Evolutionary conservation across 2,113 vertebrate genomes (phyloP).

Genomic region (Onychostruthus taczanowskii): DNA sequence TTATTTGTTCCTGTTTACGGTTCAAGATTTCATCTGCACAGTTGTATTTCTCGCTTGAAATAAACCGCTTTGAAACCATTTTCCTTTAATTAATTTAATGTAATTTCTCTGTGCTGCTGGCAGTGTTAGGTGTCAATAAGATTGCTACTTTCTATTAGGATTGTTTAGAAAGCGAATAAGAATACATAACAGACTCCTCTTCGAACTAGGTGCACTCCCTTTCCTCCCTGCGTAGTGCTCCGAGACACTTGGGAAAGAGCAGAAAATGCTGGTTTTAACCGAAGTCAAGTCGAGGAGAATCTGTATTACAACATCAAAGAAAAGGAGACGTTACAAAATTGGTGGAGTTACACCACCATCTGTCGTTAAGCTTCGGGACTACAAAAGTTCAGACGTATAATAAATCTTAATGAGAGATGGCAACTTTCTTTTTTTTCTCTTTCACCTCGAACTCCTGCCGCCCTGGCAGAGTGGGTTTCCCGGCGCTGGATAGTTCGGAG

Average conservation of each 20-base stretch:
- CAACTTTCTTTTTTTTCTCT: neutral
- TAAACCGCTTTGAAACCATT: slow-evolving; percentile 34
- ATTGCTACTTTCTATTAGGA: neutral
- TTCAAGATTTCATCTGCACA: slow-evolving; percentile 16
- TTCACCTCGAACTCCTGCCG: neutral
- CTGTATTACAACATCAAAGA: slow-evolving; percentile 60
- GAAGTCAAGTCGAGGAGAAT: slow-evolving; percentile 64
- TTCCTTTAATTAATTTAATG: slow-evolving; percentile 56
- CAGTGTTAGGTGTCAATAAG: neutral
- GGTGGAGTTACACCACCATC: slow-evolving; percentile 84
- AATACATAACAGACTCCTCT: slow-evolving; percentile 28
- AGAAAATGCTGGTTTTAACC: slow-evolving; percentile 50
- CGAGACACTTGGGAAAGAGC: neutral
- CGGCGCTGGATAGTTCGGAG: neutral
- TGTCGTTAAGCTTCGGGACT: slow-evolving; percentile 81
- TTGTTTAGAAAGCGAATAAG: slow-evolving; percentile 38
- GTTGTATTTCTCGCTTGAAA: slow-evolving; percentile 37
- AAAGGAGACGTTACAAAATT: slow-evolving; percentile 56
- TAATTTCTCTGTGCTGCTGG: slow-evolving; percentile 4
- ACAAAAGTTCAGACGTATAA: slow-evolving; percentile 70
- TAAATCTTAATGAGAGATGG: slow-evolving; percentile 69
- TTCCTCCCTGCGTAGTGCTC: neutral
- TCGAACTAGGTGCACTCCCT: neutral
- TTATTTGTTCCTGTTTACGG: slow-evolving; percentile 34
- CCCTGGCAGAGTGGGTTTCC: neutral